A percentile compares a stretch with the other conserved stretches of the same genome.
Conservation (phyloP, 2,888 invertebrate genomes). For the Plagodis pulveraria region DNA sequence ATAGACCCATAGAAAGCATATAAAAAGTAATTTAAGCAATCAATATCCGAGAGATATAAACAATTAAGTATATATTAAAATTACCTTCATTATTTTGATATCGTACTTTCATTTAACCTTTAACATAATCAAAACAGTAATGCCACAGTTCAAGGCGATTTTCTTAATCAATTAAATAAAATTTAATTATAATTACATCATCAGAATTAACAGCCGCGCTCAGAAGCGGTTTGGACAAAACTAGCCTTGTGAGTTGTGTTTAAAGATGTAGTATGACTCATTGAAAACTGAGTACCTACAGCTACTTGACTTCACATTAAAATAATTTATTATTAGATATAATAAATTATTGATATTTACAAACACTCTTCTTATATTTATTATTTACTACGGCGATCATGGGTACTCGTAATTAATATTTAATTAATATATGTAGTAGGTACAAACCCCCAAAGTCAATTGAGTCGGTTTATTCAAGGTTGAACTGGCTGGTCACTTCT, state of each 20-base stretch:
- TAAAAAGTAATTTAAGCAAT: conserved; percentile 1
- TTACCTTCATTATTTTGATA: conserved; percentile 19
- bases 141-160: conserved; percentile 35
- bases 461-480: no score
- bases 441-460: no score
- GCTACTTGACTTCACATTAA: neutral
- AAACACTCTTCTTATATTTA: no score
- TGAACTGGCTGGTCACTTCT: no score
- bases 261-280: conserved; percentile 12
- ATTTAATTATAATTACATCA: conserved; percentile 31
- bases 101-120: conserved; percentile 32
- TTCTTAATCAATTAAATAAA: conserved; percentile 32
- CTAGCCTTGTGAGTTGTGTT: conserved; percentile 14
- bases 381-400: no score
- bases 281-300: conserved; percentile 6
- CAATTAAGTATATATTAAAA: neutral
- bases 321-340: no score
- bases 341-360: no score
- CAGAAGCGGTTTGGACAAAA: conserved; percentile 29
- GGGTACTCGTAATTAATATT: no score
- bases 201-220: conserved; percentile 10
- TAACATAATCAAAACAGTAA: conserved; percentile 17
- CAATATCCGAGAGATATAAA: neutral
- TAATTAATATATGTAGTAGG: no score
- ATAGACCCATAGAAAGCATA: neutral